Evolutionary conservation across 1,140 invertebrate species (phyloP).

Genomic region (Homalodisca vitripennis): DNA sequence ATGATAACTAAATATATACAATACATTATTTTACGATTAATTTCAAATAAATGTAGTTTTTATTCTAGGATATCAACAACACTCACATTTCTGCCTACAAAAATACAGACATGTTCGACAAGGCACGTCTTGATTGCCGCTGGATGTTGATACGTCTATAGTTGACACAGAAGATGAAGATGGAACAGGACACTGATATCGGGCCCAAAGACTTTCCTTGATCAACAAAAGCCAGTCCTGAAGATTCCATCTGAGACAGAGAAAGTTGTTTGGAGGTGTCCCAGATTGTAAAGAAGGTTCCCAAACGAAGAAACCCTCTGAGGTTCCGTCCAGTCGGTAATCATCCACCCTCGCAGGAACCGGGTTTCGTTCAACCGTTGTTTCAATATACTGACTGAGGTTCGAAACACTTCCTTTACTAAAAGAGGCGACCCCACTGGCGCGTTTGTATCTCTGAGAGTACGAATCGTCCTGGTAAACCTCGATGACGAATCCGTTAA

Average conservation of each 20-base stretch:
- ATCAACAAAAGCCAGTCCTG: conserved; percentile 1
- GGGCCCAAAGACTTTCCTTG: conserved; percentile 8
- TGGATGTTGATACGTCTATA: background rate
- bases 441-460: background rate
- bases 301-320: background rate
- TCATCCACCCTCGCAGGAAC: background rate
- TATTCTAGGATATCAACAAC: conserved; percentile 6
- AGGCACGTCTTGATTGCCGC: background rate
- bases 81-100: background rate
- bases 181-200: conserved; percentile 17
- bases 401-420: background rate
- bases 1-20: too few species aligned
- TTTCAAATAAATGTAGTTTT: too few species aligned
- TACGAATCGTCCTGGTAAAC: conserved; percentile 15
- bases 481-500: conserved; percentile 22
- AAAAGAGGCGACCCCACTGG: background rate
- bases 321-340: background rate
- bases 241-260: conserved; percentile 11
- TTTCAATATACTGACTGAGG: conserved; percentile 9
- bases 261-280: background rate
- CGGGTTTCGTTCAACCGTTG: background rate
- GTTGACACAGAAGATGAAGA: background rate
- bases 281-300: background rate
- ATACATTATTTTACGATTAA: too few species aligned
- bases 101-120: conserved; percentile 6